Conservation (phyloP, 2,797 vertebrate genomes). For the Schizothorax lantsangensis region DNA sequence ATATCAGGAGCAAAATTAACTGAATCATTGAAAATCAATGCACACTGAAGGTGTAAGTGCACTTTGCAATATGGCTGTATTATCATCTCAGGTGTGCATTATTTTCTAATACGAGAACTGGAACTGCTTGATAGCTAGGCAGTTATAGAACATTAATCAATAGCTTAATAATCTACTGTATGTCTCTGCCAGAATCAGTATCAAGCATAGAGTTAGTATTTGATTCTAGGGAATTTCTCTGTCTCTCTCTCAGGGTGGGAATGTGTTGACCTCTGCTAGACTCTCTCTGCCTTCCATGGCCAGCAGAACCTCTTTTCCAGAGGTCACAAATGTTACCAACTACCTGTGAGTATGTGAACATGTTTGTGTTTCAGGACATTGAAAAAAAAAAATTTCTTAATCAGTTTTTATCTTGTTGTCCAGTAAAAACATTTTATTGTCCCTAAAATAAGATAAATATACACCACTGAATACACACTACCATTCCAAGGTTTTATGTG, state of each 20-base stretch:
- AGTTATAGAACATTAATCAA: neutral
- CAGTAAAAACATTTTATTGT: neutral
- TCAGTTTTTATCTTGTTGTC: neutral
- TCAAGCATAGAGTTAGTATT: neutral
- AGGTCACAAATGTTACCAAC: slow-evolving; percentile 95
- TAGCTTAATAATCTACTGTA: neutral
- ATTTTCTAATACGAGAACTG: neutral
- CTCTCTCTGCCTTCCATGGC: slow-evolving; percentile 93
- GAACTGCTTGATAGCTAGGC: neutral
- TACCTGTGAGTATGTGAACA: slow-evolving; percentile 85
- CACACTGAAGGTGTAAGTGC: neutral
- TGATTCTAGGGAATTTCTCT: neutral
- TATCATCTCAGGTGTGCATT: neutral
- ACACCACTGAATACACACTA: neutral
- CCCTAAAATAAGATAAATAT: neutral
- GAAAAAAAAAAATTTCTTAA: too few species aligned
- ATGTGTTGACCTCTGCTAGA: slow-evolving; percentile 87
- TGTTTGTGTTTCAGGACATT: neutral
- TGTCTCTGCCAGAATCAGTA: neutral
- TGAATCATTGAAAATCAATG: neutral
- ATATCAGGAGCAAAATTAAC: neutral
- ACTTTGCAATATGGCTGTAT: neutral
- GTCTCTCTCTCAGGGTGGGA: slow-evolving; percentile 83
- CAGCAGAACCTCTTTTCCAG: slow-evolving; percentile 89
- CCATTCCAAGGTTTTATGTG: neutral